phyloP scores from a whole-genome alignment of 2,888 invertebrate genomes.

The Noctua pronuba region DNA sequence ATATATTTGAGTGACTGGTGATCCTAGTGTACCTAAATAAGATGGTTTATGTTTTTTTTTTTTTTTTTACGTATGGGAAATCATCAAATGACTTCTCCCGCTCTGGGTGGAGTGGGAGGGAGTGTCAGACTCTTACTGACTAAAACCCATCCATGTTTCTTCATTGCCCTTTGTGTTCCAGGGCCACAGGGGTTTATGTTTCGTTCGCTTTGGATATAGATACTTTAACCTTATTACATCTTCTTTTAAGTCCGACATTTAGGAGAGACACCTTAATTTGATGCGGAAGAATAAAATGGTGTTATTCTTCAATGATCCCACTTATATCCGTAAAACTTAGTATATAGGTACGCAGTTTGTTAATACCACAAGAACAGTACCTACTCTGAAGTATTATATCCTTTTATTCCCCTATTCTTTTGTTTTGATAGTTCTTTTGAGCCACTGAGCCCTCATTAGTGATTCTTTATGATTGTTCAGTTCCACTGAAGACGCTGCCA shows the following conservation, averaged over 20 bases:
- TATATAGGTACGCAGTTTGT: background rate
- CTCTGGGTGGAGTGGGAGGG: too few relatives aligned
- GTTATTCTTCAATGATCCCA: background rate
- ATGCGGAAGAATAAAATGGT: background rate
- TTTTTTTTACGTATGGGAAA: too few relatives aligned
- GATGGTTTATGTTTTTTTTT: too few relatives aligned
- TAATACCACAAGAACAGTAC: background rate
- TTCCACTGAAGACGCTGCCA: slow-evolving; percentile 2
- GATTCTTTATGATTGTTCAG: slow-evolving; percentile 37
- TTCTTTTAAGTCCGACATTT: background rate
- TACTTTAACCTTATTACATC: background rate
- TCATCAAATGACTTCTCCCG: too few relatives aligned
- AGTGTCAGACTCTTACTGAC: too few relatives aligned
- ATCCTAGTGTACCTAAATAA: background rate
- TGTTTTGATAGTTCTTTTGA: slow-evolving; percentile 46
- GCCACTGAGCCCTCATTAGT: slow-evolving; percentile 45
- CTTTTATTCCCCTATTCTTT: slow-evolving; percentile 39
- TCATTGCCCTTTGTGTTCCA: too few relatives aligned
- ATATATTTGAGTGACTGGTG: background rate
- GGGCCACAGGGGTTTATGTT: background rate
- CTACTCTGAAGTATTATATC: slow-evolving; percentile 12
- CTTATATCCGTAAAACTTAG: background rate
- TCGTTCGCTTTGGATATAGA: background rate
- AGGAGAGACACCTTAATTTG: background rate
- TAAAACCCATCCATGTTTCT: too few relatives aligned